phyloP scores from a whole-genome alignment of 1,140 invertebrate species.

The Forficula auricularia region DNA sequence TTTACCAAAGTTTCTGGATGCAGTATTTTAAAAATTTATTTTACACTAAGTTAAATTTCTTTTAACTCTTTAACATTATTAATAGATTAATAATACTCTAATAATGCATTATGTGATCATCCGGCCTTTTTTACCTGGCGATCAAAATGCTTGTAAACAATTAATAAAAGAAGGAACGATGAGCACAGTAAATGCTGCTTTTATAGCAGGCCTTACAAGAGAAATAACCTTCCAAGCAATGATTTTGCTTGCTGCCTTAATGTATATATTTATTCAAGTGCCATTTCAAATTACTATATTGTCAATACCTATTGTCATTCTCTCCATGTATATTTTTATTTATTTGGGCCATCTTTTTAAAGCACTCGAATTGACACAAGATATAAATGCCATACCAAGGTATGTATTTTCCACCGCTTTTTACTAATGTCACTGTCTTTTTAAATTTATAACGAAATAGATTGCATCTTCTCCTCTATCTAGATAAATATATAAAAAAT shows the following conservation, averaged over 20 bases:
- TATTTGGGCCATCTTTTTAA: slow-evolving; percentile 26
- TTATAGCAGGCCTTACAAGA: slow-evolving; percentile 26
- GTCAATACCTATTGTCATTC: slow-evolving; percentile 27
- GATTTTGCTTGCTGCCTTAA: slow-evolving; percentile 29
- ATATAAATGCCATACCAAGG: slow-evolving; percentile 27
- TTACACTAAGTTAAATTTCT: no score
- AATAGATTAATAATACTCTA: no score
- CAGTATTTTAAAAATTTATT: no score
- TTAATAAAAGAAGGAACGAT: slow-evolving; percentile 27
- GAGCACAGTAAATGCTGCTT: slow-evolving; percentile 27
- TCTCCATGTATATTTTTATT: slow-evolving; percentile 26
- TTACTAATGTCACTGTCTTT: no score
- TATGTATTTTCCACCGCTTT: slow-evolving; percentile 15
- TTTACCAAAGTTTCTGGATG: no score
- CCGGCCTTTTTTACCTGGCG: slow-evolving; percentile 26
- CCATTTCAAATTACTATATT: slow-evolving; percentile 28
- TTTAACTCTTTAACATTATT: no score
- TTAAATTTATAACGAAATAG: no score
- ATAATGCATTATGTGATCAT: slow-evolving; percentile 22
- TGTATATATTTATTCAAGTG: slow-evolving; percentile 35
- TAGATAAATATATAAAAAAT: no score
- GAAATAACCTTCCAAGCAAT: slow-evolving; percentile 32
- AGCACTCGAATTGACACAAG: slow-evolving; percentile 25
- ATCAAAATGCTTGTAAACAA: slow-evolving; percentile 26
- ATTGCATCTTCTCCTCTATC: no score